Base-by-base conservation (phyloP, 2,888 invertebrate genomes). In the Callyntrura guangdongensis region DNA sequence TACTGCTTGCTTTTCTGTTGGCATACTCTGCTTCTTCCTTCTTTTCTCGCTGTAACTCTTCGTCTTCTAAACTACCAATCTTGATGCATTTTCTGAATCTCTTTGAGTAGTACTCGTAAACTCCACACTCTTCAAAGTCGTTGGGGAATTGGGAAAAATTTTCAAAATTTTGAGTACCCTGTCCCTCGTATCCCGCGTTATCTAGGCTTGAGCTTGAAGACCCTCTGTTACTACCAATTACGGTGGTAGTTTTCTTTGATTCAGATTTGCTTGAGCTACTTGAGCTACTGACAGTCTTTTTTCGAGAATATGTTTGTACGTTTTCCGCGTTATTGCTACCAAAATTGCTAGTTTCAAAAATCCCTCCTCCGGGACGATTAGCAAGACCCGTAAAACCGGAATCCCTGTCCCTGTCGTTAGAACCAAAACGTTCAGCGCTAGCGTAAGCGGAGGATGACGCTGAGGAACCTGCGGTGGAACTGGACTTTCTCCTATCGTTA, bases 111-210 rank as follows among this genome's bases (percentile, higher is more conserved):
- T 91, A 91, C 59, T 87, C 87, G 27, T 84, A 84, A 1, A 87
- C 87, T 0, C 91, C 84, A 69, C 91, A 91, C 0, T 87, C 87
- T 56, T 86, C 90, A 56, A 91, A 86, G 9, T 91, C 86, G 12
- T 49, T 86, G 0, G 90, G 90, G 12, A 45, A 49, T 5, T 81
- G 56, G 12, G 17, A 17, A 25, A 91, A n/a, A 64, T 56, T 69
- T 49, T 86, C 86, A 79, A 90, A 81, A 14, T 81, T 79, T 47
- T 72, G 69, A 9, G 47, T 49, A 45, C 72, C 86, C 64, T 82
- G 81, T 5, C 90, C 86, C 17, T 86, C 81, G 59, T 61, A 56
- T 6, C 82, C 90, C 3, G 27, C 25, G 20, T 0, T 17, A 22
- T 6, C 25, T 8, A 11, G 22, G n/a, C 11, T 20, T 3, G 64